Evolutionary conservation across 2,888 invertebrate species (phyloP), one percentile per base, ranked within the genome.

Genomic region (Mimas tiliae): DNA sequence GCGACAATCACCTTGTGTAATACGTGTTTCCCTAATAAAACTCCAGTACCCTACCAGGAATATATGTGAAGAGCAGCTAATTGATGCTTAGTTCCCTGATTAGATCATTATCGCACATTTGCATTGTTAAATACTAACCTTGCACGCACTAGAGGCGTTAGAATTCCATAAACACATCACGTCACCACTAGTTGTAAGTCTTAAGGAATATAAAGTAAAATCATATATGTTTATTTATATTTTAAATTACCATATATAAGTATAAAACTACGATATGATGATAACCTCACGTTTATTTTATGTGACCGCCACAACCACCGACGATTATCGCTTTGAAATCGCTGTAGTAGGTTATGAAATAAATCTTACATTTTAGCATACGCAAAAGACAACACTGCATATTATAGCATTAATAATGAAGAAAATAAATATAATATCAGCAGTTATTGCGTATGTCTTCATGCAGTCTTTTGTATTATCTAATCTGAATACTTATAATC

Each of bases 141-240:
- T 73, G 72, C 55, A 55, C 58, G 19, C 69, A 74, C 69, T 76
- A 74, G 72, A 75, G 74, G 72, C 78, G 86, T 89, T 88, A 83
- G 81, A 85, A 90, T 88, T 89, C 87, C 83, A 81, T 84, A 83
- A 81, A 82, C 74, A 77, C 77, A 68, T 79, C 71, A 74, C 74
- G 76, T 72, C 74, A 74, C 75, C 72, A 73, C 71, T 76, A 79
- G 74, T 81, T 76, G 79, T 79, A 75, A 70, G 76, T 70, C 69
- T 77, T 82, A 84, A 85, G 84, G 47, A 27, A 62, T 48, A 62
- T 27, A 62, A 62, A 62, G 45, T 62, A 27, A 47, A 21, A 42
- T 14, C 14, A 45, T 4, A 14, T 14, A 45, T 45, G 45, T 45
- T 14, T 45, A 1, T 42, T 42, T 4, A 27, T 45, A 45, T 12